Base-by-base conservation (phyloP, 2,113 vertebrate species). In the Aldabrachelys gigantea region DNA sequence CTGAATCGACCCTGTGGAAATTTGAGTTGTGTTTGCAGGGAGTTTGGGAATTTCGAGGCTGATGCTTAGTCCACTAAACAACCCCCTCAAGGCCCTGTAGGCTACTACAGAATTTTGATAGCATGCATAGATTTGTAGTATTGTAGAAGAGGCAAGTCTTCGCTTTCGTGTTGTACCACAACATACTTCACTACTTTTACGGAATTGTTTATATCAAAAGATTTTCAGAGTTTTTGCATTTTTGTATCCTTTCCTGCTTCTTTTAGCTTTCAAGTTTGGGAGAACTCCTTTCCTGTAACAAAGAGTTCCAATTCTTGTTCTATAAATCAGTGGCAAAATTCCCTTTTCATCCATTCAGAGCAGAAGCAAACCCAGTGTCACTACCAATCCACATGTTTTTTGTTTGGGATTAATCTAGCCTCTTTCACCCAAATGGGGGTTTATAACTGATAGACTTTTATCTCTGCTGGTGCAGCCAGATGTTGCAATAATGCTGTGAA, bases 401-500 rank as follows among this genome's bases (percentile, higher is more conserved):
- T 88, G 41, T 54, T 22, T 54, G 7, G 21, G 53, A 25, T 27
- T 69, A 69, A 69, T 69, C 62, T n/a, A 35, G 65, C 41, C 2
- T 1, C 5, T 49, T 88, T 88, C 50, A 86, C 8, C 24, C 7
- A 14, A 50, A 16, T 38, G 78, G 0, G 85, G 78, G 22, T 47
- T 2, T 4, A 0, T 21, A 7, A 84, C 29, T 11, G 88, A 35
- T 78, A 0, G 0, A 78, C 50, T 88, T 62, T n/a, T 38, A 11
- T 84, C 38, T 84, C 84, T 3, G 4, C 9, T 80, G 85, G 24
- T 94, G 62, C 83, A 89, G 47, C 50, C 44, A 89, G 81, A 11
- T 57, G 82, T 49, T 94, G 85, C 53, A 88, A 0, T 79, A 78
- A 86, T 35, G 14, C n/a, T 8, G 82, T 91, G 85, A 92, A 19